phyloP scores from a whole-genome alignment of 2,113 vertebrate species.

The Perognathus longimembris region DNA sequence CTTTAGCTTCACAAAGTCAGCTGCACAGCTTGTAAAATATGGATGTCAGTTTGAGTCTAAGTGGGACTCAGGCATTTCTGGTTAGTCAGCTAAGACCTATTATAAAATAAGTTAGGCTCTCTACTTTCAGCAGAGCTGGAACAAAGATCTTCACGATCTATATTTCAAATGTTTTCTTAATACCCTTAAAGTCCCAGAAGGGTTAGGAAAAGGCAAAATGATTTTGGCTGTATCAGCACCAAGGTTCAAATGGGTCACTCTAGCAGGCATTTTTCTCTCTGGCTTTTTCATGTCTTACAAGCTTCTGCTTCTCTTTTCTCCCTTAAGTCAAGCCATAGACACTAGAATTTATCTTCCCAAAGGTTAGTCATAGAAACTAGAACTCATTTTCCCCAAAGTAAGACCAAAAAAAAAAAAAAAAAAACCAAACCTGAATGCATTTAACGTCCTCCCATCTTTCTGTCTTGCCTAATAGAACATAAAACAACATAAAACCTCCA shows the following conservation, averaged over 20 bases:
- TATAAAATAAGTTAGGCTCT: neutral
- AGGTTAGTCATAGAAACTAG: neutral
- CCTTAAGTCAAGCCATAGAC: neutral
- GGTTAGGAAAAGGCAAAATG: neutral
- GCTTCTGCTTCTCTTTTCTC: neutral
- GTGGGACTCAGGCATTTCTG: neutral
- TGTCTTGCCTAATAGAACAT: neutral
- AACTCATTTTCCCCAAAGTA: neutral
- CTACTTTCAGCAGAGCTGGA: neutral
- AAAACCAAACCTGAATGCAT: neutral
- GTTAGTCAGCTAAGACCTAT: neutral
- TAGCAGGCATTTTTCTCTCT: neutral
- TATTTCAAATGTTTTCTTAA: conserved; percentile 25
- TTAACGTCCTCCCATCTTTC: neutral
- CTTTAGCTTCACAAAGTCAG: conserved; percentile 1
- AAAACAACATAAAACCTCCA: neutral
- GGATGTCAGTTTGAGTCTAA: neutral
- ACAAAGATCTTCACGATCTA: conserved; percentile 9
- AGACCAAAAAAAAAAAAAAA: too few species aligned
- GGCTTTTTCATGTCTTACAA: neutral
- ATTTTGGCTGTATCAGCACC: neutral
- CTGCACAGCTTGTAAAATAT: neutral
- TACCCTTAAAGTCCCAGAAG: neutral
- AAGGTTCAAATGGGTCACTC: neutral
- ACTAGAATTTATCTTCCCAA: neutral